Evolutionary conservation across 2,113 vertebrate species (phyloP).

Genomic region (Tyto alba): DNA sequence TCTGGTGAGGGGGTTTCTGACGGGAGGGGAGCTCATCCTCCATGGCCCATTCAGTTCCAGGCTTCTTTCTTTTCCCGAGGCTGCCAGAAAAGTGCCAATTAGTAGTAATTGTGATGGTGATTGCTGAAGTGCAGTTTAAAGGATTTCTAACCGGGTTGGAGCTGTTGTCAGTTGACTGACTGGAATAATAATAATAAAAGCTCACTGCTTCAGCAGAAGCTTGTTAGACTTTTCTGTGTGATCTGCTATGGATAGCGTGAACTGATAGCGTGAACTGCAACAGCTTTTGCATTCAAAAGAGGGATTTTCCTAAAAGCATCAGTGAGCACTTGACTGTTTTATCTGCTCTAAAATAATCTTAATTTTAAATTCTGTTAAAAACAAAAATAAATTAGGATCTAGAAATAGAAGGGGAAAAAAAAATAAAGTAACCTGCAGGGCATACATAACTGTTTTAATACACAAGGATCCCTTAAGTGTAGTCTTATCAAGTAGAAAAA

Average conservation of each 20-base stretch:
- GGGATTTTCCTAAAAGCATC: constrained; percentile 75
- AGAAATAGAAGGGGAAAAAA: background rate
- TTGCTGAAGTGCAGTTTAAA: constrained; percentile 55
- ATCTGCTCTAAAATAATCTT: background rate
- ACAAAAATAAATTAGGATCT: constrained; percentile 35
- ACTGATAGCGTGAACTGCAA: background rate
- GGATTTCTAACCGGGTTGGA: constrained; percentile 52
- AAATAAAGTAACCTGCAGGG: background rate
- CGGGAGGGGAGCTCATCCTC: background rate
- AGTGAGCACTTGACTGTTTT: constrained; percentile 68
- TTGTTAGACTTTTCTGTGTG: constrained; percentile 64
- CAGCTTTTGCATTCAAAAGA: constrained; percentile 60
- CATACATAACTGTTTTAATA: background rate
- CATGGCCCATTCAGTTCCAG: background rate
- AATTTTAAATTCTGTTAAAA: constrained; percentile 50
- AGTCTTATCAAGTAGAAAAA: background rate
- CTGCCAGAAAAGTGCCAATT: constrained; percentile 52
- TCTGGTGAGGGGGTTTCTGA: background rate
- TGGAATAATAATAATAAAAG: constrained; percentile 40
- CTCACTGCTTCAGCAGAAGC: constrained; percentile 26
- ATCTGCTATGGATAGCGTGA: constrained; percentile 42
- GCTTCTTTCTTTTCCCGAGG: constrained; percentile 4
- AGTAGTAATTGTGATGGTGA: constrained; percentile 59
- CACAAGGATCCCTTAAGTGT: background rate
- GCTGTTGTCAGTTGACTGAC: constrained; percentile 52